Evolutionary conservation across 2,888 invertebrate genomes (phyloP).

Genomic region (Gryllus longicercus): DNA sequence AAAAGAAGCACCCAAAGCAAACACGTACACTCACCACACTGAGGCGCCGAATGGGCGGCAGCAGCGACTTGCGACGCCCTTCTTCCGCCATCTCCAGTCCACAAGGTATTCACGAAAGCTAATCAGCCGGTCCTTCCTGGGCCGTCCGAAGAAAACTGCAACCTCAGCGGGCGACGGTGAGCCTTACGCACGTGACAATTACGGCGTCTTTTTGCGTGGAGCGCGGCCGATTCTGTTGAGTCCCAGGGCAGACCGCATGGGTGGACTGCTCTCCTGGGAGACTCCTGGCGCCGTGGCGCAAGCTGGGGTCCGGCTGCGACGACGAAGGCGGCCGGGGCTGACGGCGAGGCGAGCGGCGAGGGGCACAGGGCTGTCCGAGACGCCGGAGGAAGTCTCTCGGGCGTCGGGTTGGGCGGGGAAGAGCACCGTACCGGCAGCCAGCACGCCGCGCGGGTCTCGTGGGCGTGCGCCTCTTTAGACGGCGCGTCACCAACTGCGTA

Average conservation of each 20-base stretch:
- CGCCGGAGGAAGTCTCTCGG: neutral
- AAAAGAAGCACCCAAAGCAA: too few relatives aligned
- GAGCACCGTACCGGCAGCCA: neutral
- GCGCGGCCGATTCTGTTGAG: conserved; percentile 1
- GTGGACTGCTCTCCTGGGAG: neutral
- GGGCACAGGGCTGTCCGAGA: too few relatives aligned
- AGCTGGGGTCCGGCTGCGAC: neutral
- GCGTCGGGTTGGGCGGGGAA: too few relatives aligned
- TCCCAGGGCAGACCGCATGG: neutral
- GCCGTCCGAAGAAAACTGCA: neutral
- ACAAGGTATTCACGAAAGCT: neutral
- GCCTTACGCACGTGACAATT: neutral
- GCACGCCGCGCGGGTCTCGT: neutral
- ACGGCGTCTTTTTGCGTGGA: neutral
- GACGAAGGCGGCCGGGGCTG: too few relatives aligned
- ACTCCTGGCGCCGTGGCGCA: neutral
- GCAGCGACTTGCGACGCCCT: neutral
- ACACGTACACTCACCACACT: neutral
- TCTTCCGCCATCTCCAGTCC: neutral
- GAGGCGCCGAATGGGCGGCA: neutral
- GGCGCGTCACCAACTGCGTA: neutral
- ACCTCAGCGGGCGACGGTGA: neutral
- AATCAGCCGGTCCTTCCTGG: neutral
- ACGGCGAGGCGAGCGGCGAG: neutral
- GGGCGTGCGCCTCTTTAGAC: neutral